A percentile compares a stretch with the other conserved stretches of the same genome.
Evolutionary conservation across 1,140 invertebrate genomes (phyloP).

Genomic region (Scaptodrosophila lebanonensis): DNA sequence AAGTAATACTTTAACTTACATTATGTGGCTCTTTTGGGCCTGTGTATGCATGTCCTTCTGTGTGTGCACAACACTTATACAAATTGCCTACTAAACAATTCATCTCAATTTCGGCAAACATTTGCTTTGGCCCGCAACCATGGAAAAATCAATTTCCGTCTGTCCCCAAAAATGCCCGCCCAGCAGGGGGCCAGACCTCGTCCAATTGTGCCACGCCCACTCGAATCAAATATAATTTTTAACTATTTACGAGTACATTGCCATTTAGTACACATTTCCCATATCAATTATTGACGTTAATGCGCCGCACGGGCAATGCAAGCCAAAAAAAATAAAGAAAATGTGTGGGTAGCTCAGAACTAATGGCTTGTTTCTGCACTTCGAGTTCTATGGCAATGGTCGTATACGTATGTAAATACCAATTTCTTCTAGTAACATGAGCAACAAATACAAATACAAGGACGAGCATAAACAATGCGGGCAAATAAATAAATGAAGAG

Average conservation of each 20-base stretch:
- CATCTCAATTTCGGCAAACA: constrained; percentile 49
- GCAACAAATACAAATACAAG: constrained; percentile 9
- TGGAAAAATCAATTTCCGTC: constrained; percentile 50
- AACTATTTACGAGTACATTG: constrained; percentile 66
- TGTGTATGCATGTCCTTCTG: neutral
- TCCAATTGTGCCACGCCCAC: constrained; percentile 15
- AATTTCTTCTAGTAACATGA: constrained; percentile 16
- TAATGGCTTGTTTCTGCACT: neutral
- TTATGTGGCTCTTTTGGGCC: too few species aligned
- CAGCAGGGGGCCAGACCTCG: neutral
- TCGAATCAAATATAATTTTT: constrained; percentile 71
- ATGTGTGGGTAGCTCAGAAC: constrained; percentile 20
- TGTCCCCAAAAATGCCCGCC: constrained; percentile 2
- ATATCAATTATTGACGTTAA: constrained; percentile 66
- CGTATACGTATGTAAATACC: constrained; percentile 30
- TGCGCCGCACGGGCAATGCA: constrained; percentile 35
- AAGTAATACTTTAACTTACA: too few species aligned
- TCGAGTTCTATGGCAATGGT: neutral
- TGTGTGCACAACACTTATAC: constrained; percentile 42
- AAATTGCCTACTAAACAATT: constrained; percentile 64
- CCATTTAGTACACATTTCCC: constrained; percentile 49
- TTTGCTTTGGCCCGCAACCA: neutral
- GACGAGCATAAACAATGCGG: constrained; percentile 50
- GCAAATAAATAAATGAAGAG: constrained; percentile 47
- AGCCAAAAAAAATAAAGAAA: constrained; percentile 18